Base-by-base conservation (phyloP, 2,797 vertebrate species). In the Sylvia borin region DNA sequence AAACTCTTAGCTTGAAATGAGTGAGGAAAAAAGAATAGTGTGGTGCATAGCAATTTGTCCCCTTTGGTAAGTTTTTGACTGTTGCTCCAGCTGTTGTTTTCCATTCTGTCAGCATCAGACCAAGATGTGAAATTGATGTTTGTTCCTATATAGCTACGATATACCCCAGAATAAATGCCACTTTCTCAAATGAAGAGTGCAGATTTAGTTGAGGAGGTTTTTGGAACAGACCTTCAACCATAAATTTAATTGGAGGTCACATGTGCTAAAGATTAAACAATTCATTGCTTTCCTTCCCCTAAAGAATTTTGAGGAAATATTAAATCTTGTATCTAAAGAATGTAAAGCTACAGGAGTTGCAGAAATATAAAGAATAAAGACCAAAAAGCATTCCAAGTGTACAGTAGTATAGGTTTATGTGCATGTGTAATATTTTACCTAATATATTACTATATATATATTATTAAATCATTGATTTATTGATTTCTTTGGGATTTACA, bases 291-390 rank as follows among this genome's bases (percentile, higher is more conserved):
- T 94, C 22, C 11, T 72, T 84, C 27, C 66, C 62, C 48, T 60
- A 26, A 81, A 88, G 70, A 62, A 67, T 92, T 88, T 66, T 77
- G 32, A 92, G 62, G 62, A 93, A 94, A 78, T 91, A 86, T 36
- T 92, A 84, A 76, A 70, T 88, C 73, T 88, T 75, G 3, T 88
- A 21, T 48, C 40, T 88, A 86, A 89, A 89, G 48, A 92, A 87
- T 74, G 21, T 82, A 80, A 88, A 84, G 54, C 27, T 78, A 48
- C 2, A 3, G 29, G 36, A 75, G 5, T 72, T 62, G 17, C 12
- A 90, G 32, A 53, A 65, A 17, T 70, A 64, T n/a, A 34, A 85
- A 78, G 84, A 73, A 34, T 25, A 60, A 60, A 78, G 24, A 51
- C 67, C 12, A 55, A 68, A 75, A 92, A 76, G 3, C 27, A 36